A percentile compares a stretch with the other conserved stretches of the same genome.
Conservation (phyloP, 1,140 invertebrate species). For the Stegodyphus dumicola region DNA sequence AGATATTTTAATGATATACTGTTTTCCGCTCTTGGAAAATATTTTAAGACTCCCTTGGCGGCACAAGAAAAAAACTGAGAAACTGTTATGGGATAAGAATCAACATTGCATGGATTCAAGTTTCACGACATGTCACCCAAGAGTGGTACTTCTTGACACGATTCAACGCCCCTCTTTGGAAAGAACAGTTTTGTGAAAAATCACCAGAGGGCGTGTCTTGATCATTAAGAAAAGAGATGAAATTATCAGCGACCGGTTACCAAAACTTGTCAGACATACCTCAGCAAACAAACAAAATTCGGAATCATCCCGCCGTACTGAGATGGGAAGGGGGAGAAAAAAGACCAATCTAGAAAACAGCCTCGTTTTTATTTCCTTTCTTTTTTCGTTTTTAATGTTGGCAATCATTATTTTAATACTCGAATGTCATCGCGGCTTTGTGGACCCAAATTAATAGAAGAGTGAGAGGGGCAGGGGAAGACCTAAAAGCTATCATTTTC, state of each 20-base stretch:
- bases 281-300: slow-evolving; percentile 14
- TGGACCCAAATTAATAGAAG: slow-evolving; percentile 46
- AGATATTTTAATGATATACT: no score
- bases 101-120: no score
- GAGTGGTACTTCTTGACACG: no score
- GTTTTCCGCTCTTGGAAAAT: no score
- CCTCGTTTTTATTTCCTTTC: background rate
- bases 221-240: slow-evolving; percentile 13
- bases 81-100: no score
- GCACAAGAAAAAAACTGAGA: no score
- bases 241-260: background rate
- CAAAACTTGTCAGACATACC: slow-evolving; percentile 9
- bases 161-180: no score
- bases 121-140: no score
- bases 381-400: background rate
- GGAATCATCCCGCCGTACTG: background rate
- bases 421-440: slow-evolving; percentile 43
- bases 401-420: slow-evolving; percentile 44
- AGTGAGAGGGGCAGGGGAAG: background rate
- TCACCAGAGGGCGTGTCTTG: slow-evolving; percentile 1
- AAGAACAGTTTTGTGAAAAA: no score
- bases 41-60: no score
- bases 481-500: slow-evolving; percentile 55
- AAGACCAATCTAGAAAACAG: background rate
- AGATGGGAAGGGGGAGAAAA: background rate